Evolutionary conservation across 2,113 vertebrate genomes (phyloP).

Genomic region (Picathartes gymnocephalus): DNA sequence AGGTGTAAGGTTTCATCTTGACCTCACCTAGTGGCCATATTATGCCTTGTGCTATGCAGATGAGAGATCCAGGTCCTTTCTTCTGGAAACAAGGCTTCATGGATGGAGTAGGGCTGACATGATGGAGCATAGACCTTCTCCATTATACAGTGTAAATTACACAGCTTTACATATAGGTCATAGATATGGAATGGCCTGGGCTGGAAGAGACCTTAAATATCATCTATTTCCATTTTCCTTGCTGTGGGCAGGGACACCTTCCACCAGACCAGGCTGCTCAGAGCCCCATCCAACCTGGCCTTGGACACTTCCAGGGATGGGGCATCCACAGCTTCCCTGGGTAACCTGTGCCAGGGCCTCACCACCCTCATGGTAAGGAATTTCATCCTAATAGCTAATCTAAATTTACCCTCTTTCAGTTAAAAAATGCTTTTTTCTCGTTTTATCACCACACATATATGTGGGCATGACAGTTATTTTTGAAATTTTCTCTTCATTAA

Average conservation of each 20-base stretch:
- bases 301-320: neutral
- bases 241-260: accelerated
- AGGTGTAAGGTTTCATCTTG: neutral
- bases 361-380: neutral
- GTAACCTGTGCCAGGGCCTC: neutral
- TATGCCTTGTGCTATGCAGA: neutral
- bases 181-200: neutral
- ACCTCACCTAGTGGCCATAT: neutral
- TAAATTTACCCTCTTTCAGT: neutral
- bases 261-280: neutral
- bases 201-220: neutral
- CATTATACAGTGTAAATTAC: neutral
- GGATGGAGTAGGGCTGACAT: neutral
- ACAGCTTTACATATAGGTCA: neutral
- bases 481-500: neutral
- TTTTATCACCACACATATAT: neutral
- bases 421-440: accelerated
- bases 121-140: neutral
- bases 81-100: neutral
- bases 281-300: accelerated
- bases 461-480: neutral
- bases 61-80: neutral
- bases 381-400: neutral
- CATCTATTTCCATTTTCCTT: neutral
- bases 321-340: neutral